Evolutionary conservation across 2,113 vertebrate species (phyloP).

Genomic region (Festucalex cinctus): DNA sequence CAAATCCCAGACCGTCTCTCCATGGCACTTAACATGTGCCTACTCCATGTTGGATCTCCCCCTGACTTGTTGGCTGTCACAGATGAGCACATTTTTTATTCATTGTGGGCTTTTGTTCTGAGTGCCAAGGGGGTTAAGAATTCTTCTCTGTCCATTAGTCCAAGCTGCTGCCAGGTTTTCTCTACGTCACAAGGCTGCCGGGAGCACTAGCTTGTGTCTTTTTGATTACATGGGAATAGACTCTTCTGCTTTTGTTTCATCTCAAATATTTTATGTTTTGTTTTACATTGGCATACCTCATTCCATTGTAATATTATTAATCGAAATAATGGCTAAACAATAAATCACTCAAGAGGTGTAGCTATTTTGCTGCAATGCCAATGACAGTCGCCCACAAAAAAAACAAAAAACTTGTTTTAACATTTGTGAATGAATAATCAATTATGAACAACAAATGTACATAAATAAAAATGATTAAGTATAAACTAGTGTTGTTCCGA

Average conservation of each 20-base stretch:
- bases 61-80: conserved; percentile 56
- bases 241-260: no score
- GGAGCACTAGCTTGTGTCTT: conserved; percentile 17
- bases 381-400: no score
- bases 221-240: conserved; percentile 3
- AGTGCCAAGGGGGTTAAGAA: conserved; percentile 29
- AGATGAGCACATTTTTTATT: conserved; percentile 44
- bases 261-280: neutral
- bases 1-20: conserved; percentile 39
- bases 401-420: no score
- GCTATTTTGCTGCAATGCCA: no score
- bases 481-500: no score
- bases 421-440: no score
- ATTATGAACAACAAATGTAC: no score
- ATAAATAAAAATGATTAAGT: no score
- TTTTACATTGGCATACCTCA: neutral
- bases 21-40: conserved; percentile 36
- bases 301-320: no score
- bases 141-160: conserved; percentile 38
- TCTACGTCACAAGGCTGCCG: conserved; percentile 8
- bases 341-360: no score
- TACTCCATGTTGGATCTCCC: conserved; percentile 45
- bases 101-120: conserved; percentile 17
- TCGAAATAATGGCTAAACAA: no score
- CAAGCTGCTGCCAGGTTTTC: conserved; percentile 21